These are phyloP conservation scores for Heteronetta atricapilla DNA, from an alignment of 2,113 vertebrate species.

Conservation along the genomic window DNA sequence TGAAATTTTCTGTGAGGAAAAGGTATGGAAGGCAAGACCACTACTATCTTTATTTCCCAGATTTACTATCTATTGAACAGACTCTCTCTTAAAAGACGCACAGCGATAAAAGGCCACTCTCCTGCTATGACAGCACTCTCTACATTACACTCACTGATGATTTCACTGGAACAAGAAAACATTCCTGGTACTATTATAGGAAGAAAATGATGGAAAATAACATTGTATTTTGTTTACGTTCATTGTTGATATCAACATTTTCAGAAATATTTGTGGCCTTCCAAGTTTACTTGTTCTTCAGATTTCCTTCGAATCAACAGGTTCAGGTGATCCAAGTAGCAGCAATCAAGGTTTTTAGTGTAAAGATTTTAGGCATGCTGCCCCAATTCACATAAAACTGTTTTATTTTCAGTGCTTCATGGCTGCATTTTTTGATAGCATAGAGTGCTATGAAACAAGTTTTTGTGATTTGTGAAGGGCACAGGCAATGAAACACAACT, in stretches of 20 bases:
- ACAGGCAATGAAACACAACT: slow-evolving; percentile 42
- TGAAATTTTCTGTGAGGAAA: background rate
- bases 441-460: slow-evolving; percentile 15
- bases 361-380: background rate
- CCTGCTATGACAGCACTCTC: background rate
- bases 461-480: slow-evolving; percentile 53
- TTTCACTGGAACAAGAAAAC: background rate
- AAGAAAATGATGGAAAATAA: background rate
- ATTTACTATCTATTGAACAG: background rate
- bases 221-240: background rate
- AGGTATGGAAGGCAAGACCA: background rate
- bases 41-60: background rate
- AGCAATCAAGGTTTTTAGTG: background rate
- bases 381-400: background rate
- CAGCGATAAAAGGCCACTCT: background rate
- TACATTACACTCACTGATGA: background rate
- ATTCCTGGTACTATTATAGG: background rate
- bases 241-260: background rate
- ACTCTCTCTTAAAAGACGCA: background rate
- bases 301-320: background rate
- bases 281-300: background rate
- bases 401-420: slow-evolving; percentile 29
- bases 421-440: slow-evolving; percentile 26
- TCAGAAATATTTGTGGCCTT: background rate
- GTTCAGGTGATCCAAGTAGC: background rate